Percentiles rank a stretch among this genome's conserved stretches.
These are phyloP conservation scores for Danio jaintianensis DNA, from an alignment of 2,797 vertebrate species.

Conservation along the genomic window DNA sequence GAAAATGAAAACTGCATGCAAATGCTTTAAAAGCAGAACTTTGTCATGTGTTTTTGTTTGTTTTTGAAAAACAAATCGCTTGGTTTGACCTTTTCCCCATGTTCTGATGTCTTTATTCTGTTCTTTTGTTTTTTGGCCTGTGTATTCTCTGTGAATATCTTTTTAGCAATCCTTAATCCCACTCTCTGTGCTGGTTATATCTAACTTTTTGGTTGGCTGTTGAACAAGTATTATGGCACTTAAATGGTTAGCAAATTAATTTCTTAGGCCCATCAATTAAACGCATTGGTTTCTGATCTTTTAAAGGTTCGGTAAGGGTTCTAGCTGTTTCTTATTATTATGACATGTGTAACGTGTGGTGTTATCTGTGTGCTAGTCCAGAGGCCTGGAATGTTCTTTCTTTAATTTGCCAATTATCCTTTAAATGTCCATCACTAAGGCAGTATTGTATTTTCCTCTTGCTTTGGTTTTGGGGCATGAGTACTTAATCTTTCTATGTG, in stretches of 20 bases:
- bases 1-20: constrained; percentile 48
- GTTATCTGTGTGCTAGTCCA: constrained; percentile 49
- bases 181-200: constrained; percentile 41
- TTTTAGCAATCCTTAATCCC: constrained; percentile 12
- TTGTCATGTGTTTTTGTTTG: constrained; percentile 28
- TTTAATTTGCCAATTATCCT: constrained; percentile 47
- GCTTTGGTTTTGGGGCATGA: constrained; percentile 53
- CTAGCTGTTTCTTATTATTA: constrained; percentile 48
- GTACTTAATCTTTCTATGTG: constrained; percentile 52
- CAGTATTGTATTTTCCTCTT: constrained; percentile 55
- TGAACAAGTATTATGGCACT: constrained; percentile 25
- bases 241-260: constrained; percentile 21
- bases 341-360: constrained; percentile 39
- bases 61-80: constrained; percentile 13
- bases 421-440: constrained; percentile 48
- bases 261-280: constrained; percentile 27
- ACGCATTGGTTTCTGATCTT: constrained; percentile 39
- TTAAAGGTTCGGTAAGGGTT: constrained; percentile 27
- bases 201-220: constrained; percentile 24
- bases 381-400: constrained; percentile 50
- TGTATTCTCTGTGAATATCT: constrained; percentile 38
- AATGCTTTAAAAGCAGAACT: constrained; percentile 30
- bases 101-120: constrained; percentile 1
- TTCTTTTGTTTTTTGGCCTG: constrained; percentile 21
- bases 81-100: constrained; percentile 12